These are phyloP conservation scores for Mylabris phalerata DNA, from an alignment of 1,140 invertebrate species.

Conservation along the genomic window DNA sequence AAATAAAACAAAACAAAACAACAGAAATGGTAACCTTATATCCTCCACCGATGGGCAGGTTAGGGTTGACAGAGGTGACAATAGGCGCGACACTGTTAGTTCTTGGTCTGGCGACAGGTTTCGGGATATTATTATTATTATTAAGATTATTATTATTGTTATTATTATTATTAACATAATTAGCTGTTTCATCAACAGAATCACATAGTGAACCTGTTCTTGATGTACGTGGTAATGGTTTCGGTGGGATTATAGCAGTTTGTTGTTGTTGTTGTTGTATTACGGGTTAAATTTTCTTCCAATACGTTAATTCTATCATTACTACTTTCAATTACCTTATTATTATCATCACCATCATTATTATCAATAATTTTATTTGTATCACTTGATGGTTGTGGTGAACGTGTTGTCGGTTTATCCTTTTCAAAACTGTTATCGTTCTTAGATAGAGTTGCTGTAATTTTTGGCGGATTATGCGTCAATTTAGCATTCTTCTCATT, in stretches of 20 bases:
- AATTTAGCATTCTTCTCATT: slow-evolving; percentile 18
- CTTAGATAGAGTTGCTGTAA: slow-evolving; percentile 36
- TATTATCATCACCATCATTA: slow-evolving; percentile 28
- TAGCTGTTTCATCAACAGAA: slow-evolving; percentile 20
- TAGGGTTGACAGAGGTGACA: slow-evolving; percentile 51
- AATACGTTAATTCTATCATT: not conserved
- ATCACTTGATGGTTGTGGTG: slow-evolving; percentile 4
- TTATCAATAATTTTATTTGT: slow-evolving; percentile 9
- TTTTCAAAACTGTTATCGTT: slow-evolving; percentile 29
- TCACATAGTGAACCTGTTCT: slow-evolving; percentile 58
- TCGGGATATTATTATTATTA: slow-evolving; percentile 44
- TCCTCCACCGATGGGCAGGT: slow-evolving; percentile 48
- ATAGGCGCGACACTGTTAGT: slow-evolving; percentile 53
- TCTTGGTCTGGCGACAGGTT: slow-evolving; percentile 65
- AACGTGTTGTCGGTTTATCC: slow-evolving; percentile 15
- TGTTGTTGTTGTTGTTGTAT: slow-evolving; percentile 26
- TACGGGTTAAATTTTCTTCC: not conserved
- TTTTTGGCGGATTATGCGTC: slow-evolving; percentile 23
- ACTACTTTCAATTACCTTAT: slow-evolving; percentile 19
- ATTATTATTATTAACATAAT: too few relatives aligned
- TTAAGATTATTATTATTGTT: not conserved
- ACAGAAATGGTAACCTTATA: slow-evolving; percentile 57
- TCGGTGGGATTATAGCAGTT: slow-evolving; percentile 51
- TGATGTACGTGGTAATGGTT: slow-evolving; percentile 64
- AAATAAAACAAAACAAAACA: slow-evolving; percentile 15